Evolutionary conservation across 1,140 invertebrate genomes (phyloP).

Genomic region (Drosophila albomicans): DNA sequence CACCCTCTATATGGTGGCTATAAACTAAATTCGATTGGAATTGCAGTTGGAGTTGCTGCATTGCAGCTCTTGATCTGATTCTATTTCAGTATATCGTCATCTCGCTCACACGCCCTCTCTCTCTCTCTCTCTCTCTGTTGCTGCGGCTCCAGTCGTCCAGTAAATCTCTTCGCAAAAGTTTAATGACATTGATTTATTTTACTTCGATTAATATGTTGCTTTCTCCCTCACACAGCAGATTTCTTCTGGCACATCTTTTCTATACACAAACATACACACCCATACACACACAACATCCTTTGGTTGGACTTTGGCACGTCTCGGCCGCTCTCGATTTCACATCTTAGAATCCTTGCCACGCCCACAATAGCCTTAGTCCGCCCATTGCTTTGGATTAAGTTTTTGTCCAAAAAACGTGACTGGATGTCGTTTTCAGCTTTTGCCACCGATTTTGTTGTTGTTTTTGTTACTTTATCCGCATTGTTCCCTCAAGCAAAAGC

Average conservation of each 20-base stretch:
- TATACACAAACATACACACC: not conserved
- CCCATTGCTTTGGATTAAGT: constrained; percentile 64
- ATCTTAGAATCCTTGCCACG: constrained; percentile 47
- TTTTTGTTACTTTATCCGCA: constrained; percentile 58
- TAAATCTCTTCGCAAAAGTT: constrained; percentile 76
- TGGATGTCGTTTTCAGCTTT: constrained; percentile 78
- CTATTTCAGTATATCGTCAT: constrained; percentile 1
- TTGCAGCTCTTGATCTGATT: constrained; percentile 15
- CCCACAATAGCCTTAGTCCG: constrained; percentile 3
- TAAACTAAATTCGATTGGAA: constrained; percentile 59
- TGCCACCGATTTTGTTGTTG: constrained; percentile 44
- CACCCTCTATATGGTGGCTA: not conserved
- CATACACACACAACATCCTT: constrained; percentile 24
- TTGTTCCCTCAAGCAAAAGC: constrained; percentile 42
- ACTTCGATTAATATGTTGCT: constrained; percentile 84
- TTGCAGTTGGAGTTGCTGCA: constrained; percentile 16
- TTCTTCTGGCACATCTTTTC: constrained; percentile 21
- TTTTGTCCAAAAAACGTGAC: constrained; percentile 81
- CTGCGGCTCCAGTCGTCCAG: constrained; percentile 14
- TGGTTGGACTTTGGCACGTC: constrained; percentile 74
- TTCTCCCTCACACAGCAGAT: not conserved
- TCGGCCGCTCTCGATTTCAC: constrained; percentile 71
- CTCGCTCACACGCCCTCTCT: not conserved
- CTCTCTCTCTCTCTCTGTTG: not conserved
- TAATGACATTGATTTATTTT: constrained; percentile 84